Conservation (phyloP, 2,797 vertebrate species). For the Myripristis jacobus region DNA sequence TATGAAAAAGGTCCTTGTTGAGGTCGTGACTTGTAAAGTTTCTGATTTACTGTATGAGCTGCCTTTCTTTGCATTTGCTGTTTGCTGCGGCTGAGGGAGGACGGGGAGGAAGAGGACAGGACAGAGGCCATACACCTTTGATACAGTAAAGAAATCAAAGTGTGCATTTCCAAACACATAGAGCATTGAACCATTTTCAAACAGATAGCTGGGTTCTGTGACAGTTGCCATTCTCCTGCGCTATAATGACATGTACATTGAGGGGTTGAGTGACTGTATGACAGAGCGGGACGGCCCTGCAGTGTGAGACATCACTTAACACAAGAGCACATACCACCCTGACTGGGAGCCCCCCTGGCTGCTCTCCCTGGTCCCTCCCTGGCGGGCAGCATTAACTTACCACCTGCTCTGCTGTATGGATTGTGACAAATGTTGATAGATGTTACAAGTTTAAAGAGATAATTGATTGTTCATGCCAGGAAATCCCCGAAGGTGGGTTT, state of each 20-base stretch:
- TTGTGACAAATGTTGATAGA: conserved; percentile 83
- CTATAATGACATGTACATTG: conserved; percentile 75
- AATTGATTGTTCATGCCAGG: conserved; percentile 78
- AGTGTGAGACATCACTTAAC: conserved; percentile 78
- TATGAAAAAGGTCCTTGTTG: conserved; percentile 66
- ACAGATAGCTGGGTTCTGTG: conserved; percentile 75
- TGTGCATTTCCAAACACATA: conserved; percentile 43
- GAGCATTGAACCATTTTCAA: conserved; percentile 68
- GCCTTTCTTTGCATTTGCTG: conserved; percentile 49
- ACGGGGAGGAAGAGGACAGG: conserved; percentile 33
- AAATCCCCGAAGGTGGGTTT: conserved; percentile 58
- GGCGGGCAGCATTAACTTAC: conserved; percentile 64
- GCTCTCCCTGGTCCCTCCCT: conserved; percentile 51
- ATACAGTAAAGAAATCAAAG: conserved; percentile 51
- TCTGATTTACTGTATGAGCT: conserved; percentile 65
- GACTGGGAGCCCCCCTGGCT: conserved; percentile 67
- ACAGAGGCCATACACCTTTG: conserved; percentile 33
- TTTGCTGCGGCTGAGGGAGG: conserved; percentile 35
- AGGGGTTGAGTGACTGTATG: conserved; percentile 71
- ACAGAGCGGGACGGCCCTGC: conserved; percentile 74
- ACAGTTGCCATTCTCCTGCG: conserved; percentile 73
- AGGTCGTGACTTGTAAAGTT: conserved; percentile 65
- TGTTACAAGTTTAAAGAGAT: conserved; percentile 76
- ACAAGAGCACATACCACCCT: conserved; percentile 54
- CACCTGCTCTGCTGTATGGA: conserved; percentile 74